phyloP scores from a whole-genome alignment of 2,888 invertebrate species.

The Scrobipalpa atriplicella region DNA sequence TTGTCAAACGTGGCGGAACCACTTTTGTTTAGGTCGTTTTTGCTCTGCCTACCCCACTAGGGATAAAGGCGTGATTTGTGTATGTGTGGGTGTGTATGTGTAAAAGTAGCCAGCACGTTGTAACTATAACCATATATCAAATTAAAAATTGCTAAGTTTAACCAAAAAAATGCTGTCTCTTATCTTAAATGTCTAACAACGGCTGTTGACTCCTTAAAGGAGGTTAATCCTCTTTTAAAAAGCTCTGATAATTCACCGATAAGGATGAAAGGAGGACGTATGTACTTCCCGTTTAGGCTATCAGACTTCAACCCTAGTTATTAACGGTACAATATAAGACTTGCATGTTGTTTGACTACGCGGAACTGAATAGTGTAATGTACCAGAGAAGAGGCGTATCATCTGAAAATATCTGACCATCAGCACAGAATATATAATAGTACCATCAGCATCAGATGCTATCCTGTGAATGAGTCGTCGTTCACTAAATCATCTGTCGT shows the following conservation, averaged over 20 bases:
- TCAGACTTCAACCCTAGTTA: background rate
- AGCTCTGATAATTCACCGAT: constrained; percentile 22
- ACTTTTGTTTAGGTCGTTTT: too few relatives aligned
- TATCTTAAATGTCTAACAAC: constrained; percentile 12
- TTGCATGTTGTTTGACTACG: background rate
- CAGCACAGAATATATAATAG: too few relatives aligned
- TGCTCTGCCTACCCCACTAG: too few relatives aligned
- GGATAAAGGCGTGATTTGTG: too few relatives aligned
- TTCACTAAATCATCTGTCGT: too few relatives aligned
- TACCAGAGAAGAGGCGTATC: too few relatives aligned
- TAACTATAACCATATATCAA: background rate
- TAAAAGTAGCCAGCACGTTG: background rate
- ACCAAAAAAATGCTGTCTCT: background rate
- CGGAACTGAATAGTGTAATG: background rate
- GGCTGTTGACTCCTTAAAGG: constrained; percentile 17
- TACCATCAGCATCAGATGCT: too few relatives aligned
- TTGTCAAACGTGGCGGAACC: too few relatives aligned
- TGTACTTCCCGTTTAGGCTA: constrained; percentile 11
- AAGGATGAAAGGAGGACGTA: background rate
- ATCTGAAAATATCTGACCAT: too few relatives aligned
- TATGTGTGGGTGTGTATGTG: too few relatives aligned
- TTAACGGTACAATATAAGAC: background rate
- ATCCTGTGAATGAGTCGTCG: too few relatives aligned
- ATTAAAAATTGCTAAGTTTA: background rate
- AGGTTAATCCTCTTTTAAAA: constrained; percentile 11